Conservation (phyloP, 2,888 invertebrate species). For the Parelbella ahira region DNA sequence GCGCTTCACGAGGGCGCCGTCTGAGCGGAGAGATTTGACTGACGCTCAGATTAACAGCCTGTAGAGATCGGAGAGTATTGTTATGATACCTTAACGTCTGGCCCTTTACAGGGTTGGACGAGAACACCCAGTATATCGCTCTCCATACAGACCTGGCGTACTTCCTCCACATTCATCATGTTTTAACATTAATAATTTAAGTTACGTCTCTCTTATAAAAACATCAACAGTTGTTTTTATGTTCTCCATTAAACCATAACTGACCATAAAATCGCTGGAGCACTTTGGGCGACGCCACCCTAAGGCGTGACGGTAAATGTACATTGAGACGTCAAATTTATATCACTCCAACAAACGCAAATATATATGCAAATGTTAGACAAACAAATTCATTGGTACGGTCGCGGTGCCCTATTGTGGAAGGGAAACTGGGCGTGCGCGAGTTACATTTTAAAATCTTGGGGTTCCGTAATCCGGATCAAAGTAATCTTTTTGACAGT, state of each 20-base stretch:
- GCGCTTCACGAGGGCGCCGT: too few relatives aligned
- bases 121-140: too few relatives aligned
- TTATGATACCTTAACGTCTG: too few relatives aligned
- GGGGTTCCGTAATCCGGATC: constrained; percentile 20
- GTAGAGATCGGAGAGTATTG: too few relatives aligned
- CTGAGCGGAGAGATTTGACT: constrained; percentile 5
- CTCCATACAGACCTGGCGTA: too few relatives aligned
- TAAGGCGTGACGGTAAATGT: constrained; percentile 36
- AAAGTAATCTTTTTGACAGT: too few relatives aligned
- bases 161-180: too few relatives aligned
- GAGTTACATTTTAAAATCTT: background rate
- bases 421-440: constrained; percentile 9
- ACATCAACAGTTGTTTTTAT: constrained; percentile 34
- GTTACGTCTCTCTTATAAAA: too few relatives aligned
- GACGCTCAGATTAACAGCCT: constrained; percentile 23
- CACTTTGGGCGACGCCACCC: constrained; percentile 16
- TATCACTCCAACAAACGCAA: constrained; percentile 65
- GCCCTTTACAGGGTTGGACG: too few relatives aligned
- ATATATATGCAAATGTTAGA: constrained; percentile 58
- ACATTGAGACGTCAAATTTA: constrained; percentile 59
- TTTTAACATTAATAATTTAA: too few relatives aligned
- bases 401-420: constrained; percentile 31
- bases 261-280: constrained; percentile 32
- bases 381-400: constrained; percentile 44
- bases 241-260: constrained; percentile 33